Evolutionary conservation across 2,113 vertebrate species (phyloP), one percentile per base, ranked within the genome.

Genomic region (Sebastes fasciatus): DNA sequence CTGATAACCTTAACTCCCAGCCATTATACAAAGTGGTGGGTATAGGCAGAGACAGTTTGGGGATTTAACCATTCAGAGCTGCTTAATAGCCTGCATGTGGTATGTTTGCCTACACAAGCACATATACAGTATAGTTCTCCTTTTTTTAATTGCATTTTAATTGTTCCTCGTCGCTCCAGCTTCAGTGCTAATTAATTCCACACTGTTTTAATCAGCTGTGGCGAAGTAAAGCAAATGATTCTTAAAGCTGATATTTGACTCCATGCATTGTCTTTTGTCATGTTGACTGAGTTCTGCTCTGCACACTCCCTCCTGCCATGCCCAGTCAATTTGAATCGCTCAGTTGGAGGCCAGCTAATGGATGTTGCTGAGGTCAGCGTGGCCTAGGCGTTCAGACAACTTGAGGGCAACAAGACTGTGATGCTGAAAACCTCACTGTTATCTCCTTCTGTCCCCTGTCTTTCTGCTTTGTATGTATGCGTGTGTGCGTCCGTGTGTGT

Each of bases 1-100:
- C 88, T 91, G 90, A 91, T 94, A 92, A 85, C 94, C 93, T 93
- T 86, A 91, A 88, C 87, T 71, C 63, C 9, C 80, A 67, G 77
- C 81, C 67, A 87, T 89, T 76, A 75, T 63, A 74, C 71, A 68
- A 4, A 26, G 51, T 63, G 62, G 54, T 67, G 48, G 63, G 46
- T 74, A 58, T 68, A 78, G 77, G n/a, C 12, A 42, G 34, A 58
- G 13, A 51, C 12, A 13, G 21, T 68, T 80, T 48, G 21, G 66
- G 19, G 55, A 62, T 83, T 80, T 64, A 74, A 45, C 77, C 54
- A 34, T 48, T 70, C 23, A 55, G 16, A 73, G 68, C 23, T 71
- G 6, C 45, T 21, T 60, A 65, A 73, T 55, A n/a, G 40, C 16
- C 49, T 82, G 16, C 11, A 40, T 75, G 48, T 84, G 77, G 67